Percentiles rank a stretch among this genome's conserved stretches.
Evolutionary conservation across 2,113 vertebrate species (phyloP).

Genomic region (Chaenocephalus aceratus): DNA sequence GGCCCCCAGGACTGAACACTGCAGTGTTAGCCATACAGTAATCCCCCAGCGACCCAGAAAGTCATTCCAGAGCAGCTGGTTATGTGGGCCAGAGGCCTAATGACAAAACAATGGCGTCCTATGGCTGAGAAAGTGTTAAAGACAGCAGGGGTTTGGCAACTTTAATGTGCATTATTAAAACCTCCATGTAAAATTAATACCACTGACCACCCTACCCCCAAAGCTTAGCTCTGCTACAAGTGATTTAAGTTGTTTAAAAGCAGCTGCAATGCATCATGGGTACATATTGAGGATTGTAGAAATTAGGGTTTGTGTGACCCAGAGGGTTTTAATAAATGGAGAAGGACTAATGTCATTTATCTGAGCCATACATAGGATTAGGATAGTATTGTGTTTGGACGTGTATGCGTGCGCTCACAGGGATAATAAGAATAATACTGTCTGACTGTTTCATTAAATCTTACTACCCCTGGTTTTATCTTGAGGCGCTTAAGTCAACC

Average conservation of each 20-base stretch:
- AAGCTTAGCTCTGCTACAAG: not conserved
- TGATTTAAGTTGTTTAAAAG: not conserved
- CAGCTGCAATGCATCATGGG: slow-evolving; percentile 4
- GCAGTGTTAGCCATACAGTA: slow-evolving; percentile 52
- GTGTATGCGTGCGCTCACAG: not conserved
- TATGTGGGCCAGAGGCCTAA: slow-evolving; percentile 63
- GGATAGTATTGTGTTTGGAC: not conserved
- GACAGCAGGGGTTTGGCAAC: slow-evolving; percentile 15
- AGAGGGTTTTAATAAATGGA: slow-evolving; percentile 29
- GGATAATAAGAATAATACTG: slow-evolving; percentile 26
- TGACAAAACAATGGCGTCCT: slow-evolving; percentile 52
- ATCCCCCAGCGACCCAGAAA: slow-evolving; percentile 77
- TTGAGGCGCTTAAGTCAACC: slow-evolving; percentile 1
- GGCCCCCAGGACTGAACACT: slow-evolving; percentile 48
- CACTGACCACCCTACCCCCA: not conserved
- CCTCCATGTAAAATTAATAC: not conserved
- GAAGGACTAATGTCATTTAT: slow-evolving; percentile 23
- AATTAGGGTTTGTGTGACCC: not conserved
- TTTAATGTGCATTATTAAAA: slow-evolving; percentile 30
- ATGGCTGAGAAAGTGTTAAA: slow-evolving; percentile 58
- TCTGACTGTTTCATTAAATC: slow-evolving; percentile 34
- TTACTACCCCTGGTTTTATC: slow-evolving; percentile 14
- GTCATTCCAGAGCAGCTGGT: slow-evolving; percentile 71
- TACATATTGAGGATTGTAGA: not conserved
- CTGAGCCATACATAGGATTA: slow-evolving; percentile 31